A percentile compares a stretch with the other conserved stretches of the same genome.
Conservation (phyloP, 1,140 invertebrate genomes). For the Zaprionus capensis region DNA sequence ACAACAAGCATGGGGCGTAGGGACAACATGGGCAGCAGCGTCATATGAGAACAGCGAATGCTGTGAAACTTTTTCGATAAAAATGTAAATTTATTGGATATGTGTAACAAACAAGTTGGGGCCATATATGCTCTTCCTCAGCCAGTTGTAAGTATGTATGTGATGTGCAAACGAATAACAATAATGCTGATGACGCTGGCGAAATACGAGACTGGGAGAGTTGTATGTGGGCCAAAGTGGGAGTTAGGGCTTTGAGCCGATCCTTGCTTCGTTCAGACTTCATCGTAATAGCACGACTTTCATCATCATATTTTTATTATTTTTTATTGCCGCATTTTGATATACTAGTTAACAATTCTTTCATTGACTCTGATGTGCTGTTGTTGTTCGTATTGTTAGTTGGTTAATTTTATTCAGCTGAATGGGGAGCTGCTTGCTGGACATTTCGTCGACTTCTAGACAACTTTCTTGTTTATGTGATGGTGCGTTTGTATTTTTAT, state of each 20-base stretch:
- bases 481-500: conserved; percentile 9
- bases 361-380: conserved; percentile 49
- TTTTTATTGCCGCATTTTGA: conserved; percentile 75
- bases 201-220: conserved; percentile 19
- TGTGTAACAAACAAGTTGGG: conserved; percentile 76
- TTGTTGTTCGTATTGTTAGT: conserved; percentile 42
- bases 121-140: conserved; percentile 12
- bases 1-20: conserved; percentile 38
- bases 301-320: conserved; percentile 76
- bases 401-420: conserved; percentile 43
- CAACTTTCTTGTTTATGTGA: conserved; percentile 16
- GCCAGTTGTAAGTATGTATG: conserved; percentile 1
- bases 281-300: conserved; percentile 57
- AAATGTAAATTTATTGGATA: conserved; percentile 82
- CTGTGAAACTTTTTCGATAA: conserved; percentile 79
- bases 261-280: conserved; percentile 22
- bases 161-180: conserved; percentile 64
- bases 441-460: background rate
- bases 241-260: conserved; percentile 14
- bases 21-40: conserved; percentile 33
- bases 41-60: conserved; percentile 27
- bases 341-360: conserved; percentile 71
- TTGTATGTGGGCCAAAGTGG: background rate
- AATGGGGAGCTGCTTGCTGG: conserved; percentile 40
- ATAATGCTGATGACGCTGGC: conserved; percentile 64